Percentiles rank a stretch among this genome's conserved stretches.
These are phyloP conservation scores for Enteromius treurensis DNA, from an alignment of 2,797 vertebrate genomes.

Conservation along the genomic window DNA sequence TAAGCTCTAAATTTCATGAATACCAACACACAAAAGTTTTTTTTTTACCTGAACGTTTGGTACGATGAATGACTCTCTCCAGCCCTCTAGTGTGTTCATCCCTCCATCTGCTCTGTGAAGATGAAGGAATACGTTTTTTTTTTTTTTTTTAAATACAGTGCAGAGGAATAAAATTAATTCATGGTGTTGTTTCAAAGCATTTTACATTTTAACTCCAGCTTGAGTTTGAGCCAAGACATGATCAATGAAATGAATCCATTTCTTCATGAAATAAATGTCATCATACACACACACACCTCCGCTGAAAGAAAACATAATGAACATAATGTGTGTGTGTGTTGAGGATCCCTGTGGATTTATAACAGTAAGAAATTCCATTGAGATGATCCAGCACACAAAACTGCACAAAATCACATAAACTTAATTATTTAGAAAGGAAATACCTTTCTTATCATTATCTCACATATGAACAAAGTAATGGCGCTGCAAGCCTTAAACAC, in stretches of 20 bases:
- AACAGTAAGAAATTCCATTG: slow-evolving; percentile 47
- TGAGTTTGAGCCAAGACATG: slow-evolving; percentile 31
- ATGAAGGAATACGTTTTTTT: slow-evolving; percentile 20
- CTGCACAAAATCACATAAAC: slow-evolving; percentile 22
- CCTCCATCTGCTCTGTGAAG: slow-evolving; percentile 75
- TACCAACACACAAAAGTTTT: slow-evolving; percentile 25
- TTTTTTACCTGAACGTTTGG: slow-evolving; percentile 73
- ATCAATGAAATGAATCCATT: slow-evolving; percentile 29
- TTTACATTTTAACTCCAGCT: slow-evolving; percentile 27
- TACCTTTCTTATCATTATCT: slow-evolving; percentile 11
- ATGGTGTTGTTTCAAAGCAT: slow-evolving; percentile 45
- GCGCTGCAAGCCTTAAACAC: neutral
- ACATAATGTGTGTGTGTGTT: slow-evolving; percentile 10
- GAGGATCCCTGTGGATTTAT: slow-evolving; percentile 53
- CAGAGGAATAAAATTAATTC: slow-evolving; percentile 20
- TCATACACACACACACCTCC: neutral
- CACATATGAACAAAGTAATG: neutral
- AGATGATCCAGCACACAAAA: slow-evolving; percentile 37
- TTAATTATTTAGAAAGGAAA: slow-evolving; percentile 29
- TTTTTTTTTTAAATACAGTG: neutral
- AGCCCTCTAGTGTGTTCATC: slow-evolving; percentile 71
- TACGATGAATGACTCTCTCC: slow-evolving; percentile 76
- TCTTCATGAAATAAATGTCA: slow-evolving; percentile 32
- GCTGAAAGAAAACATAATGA: slow-evolving; percentile 30
- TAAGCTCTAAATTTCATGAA: slow-evolving; percentile 15